These are phyloP conservation scores for Eptesicus fuscus DNA, from an alignment of 2,113 vertebrate genomes.

Conservation along the genomic window DNA sequence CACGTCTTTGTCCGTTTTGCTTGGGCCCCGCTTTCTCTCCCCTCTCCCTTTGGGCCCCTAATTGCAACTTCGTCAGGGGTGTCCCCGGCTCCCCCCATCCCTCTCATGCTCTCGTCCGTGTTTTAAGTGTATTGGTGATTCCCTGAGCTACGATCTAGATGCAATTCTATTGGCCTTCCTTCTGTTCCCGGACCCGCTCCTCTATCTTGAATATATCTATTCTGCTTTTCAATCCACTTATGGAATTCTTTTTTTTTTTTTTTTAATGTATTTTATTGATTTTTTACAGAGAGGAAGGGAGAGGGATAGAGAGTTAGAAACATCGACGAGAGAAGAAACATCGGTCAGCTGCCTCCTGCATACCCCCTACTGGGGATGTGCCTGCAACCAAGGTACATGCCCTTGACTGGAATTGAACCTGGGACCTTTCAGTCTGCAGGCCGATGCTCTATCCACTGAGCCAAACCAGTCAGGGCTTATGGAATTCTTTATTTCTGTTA, in stretches of 20 bases:
- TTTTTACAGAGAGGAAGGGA: no score
- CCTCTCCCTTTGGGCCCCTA: not conserved
- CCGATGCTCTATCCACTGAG: no score
- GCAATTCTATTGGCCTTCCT: not conserved
- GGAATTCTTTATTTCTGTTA: not conserved
- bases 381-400: no score
- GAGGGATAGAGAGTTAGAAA: no score
- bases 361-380: no score
- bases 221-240: not conserved
- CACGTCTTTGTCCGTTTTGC: not conserved
- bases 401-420: no score
- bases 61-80: not conserved
- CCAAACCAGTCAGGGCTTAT: no score
- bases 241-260: not conserved
- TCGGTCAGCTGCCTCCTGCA: no score
- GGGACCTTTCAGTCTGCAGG: no score
- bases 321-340: no score
- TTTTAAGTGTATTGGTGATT: not conserved
- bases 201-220: not conserved
- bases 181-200: not conserved
- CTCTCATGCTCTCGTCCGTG: not conserved
- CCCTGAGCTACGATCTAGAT: not conserved
- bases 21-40: not conserved
- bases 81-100: not conserved
- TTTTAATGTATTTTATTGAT: no score